Percentiles rank a stretch among this genome's conserved stretches.
phyloP scores from a whole-genome alignment of 2,888 invertebrate species.

The Limnephilus auricula region DNA sequence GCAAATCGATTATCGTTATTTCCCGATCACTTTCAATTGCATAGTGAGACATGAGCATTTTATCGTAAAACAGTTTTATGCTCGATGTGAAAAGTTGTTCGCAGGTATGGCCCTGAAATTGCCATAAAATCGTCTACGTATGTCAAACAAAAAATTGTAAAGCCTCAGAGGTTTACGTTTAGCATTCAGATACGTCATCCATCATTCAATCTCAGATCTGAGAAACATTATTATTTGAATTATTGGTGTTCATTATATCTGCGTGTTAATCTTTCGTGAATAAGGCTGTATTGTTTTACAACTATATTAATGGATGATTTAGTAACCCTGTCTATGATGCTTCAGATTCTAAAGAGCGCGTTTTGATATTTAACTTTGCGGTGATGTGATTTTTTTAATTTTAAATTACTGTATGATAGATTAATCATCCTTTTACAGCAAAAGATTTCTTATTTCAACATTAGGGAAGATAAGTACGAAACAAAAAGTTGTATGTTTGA shows the following conservation, averaged over 20 bases:
- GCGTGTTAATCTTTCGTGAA: neutral
- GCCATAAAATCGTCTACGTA: slow-evolving; percentile 7
- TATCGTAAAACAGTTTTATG: slow-evolving; percentile 30
- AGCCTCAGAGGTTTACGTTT: neutral
- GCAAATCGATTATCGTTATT: neutral
- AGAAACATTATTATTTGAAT: neutral
- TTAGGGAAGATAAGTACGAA: too few relatives aligned
- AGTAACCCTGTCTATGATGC: neutral
- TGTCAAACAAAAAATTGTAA: neutral
- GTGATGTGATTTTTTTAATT: too few relatives aligned
- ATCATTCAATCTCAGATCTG: slow-evolving; percentile 4
- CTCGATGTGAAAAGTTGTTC: slow-evolving; percentile 26
- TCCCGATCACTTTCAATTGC: neutral
- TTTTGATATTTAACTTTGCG: neutral
- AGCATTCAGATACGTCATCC: neutral
- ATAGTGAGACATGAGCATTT: slow-evolving; percentile 13
- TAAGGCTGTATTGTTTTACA: neutral
- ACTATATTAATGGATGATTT: neutral
- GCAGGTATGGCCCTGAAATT: slow-evolving; percentile 12
- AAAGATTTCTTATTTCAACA: too few relatives aligned
- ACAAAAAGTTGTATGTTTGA: too few relatives aligned
- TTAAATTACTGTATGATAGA: too few relatives aligned
- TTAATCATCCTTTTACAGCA: too few relatives aligned
- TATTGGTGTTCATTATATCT: neutral
- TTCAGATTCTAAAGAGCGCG: neutral